phyloP scores from a whole-genome alignment of 2,113 vertebrate genomes.

The Myocastor coypus region DNA sequence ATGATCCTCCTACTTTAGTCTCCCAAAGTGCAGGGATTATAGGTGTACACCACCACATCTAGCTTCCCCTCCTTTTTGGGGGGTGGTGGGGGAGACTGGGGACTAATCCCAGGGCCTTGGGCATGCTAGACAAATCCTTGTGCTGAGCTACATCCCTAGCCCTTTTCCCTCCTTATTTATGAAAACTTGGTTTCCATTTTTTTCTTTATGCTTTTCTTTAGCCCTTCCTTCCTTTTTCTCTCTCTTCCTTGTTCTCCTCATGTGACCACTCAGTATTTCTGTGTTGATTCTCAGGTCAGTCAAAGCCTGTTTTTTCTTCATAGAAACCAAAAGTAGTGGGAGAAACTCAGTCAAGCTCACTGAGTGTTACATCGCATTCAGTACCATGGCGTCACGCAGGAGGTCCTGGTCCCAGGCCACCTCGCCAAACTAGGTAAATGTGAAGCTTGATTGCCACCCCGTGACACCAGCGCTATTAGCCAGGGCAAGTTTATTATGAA shows the following conservation, averaged over 20 bases:
- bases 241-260: background rate
- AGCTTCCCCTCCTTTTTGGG: background rate
- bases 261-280: background rate
- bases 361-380: background rate
- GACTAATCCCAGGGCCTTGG: background rate
- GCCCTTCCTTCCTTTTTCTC: background rate
- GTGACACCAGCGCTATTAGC: background rate
- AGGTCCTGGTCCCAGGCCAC: background rate
- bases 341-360: background rate
- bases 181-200: background rate
- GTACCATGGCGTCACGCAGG: background rate
- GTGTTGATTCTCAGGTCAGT: background rate
- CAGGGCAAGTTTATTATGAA: background rate
- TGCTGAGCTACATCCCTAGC: background rate
- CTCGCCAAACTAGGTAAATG: background rate
- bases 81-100: background rate
- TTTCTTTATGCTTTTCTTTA: background rate
- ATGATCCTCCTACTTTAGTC: background rate
- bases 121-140: background rate
- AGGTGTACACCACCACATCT: background rate
- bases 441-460: background rate
- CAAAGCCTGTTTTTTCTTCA: background rate
- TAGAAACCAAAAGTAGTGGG: background rate
- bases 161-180: background rate
- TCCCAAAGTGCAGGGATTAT: background rate